Evolutionary conservation across 2,888 invertebrate genomes (phyloP), one percentile per base, ranked within the genome.

Genomic region (Lucinisca nassula): DNA sequence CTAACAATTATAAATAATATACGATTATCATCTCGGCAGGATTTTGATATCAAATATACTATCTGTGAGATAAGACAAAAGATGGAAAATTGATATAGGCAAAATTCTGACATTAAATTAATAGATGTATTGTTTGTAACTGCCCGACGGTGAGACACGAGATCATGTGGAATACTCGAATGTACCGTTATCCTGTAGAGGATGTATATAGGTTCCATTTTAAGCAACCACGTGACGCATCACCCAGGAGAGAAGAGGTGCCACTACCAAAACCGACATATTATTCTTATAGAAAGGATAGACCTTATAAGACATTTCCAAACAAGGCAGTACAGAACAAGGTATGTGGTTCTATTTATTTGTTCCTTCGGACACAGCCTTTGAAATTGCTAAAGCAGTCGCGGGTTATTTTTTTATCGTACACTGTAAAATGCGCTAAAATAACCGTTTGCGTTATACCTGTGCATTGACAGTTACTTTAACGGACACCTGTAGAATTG

Each of bases 191-290:
- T 37, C 83, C 83, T 21, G 82, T 79, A 12, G 30, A 81, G 38
- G 89, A 89, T 61, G 84, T 79, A 21, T 89, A 74, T 49, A 55
- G 89, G 27, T 89, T 58, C 76, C 89, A 89, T 51, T 89, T 89
- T 45, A 37, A 35, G 40, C 1, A 37, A 3, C 27, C 74, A 40
- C 45, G 27, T 30, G 74, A 38, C 30, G 3, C 35, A 67, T 67
- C 67, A 17, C 67, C 67, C 35, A 30, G 67, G 67, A 32, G 35
- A 67, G 35, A 21, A 3, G 67, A 67, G 10, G 55, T 55, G 8
- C 35, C 35, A 1, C 27, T 30, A 10, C 67, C 67, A 35, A 4
- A 35, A 17, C 67, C 67, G 35, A 35, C 35, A 17, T 67, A 67
- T 35, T 67, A 67, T 67, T 35, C 4, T 67, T 67, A 67, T 67